Evolutionary conservation across 2,113 vertebrate genomes (phyloP).

Genomic region (Sturnus vulgaris): DNA sequence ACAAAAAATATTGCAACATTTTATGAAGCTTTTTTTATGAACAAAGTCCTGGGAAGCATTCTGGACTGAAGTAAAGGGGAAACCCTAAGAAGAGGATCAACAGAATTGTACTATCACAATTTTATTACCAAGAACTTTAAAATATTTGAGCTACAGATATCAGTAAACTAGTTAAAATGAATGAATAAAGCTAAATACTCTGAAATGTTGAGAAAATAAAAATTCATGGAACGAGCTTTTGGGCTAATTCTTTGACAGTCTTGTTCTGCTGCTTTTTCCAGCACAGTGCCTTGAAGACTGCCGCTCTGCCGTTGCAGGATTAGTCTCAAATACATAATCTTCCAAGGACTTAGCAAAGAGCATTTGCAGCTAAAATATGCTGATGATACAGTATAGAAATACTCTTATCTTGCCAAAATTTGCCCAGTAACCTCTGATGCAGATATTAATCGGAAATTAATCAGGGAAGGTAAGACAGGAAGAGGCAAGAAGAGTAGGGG

Average conservation of each 20-base stretch:
- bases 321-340: background rate
- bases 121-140: background rate
- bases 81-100: background rate
- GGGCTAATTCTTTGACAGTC: background rate
- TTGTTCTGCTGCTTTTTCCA: background rate
- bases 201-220: background rate
- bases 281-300: background rate
- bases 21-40: background rate
- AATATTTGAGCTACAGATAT: background rate
- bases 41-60: background rate
- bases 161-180: background rate
- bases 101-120: background rate
- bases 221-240: background rate
- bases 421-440: background rate
- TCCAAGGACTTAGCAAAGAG: background rate
- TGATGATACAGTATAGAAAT: background rate
- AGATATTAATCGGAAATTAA: background rate
- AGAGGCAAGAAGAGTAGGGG: background rate
- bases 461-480: background rate
- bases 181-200: background rate
- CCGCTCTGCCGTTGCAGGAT: background rate
- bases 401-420: background rate
- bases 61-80: background rate
- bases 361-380: background rate
- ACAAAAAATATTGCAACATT: background rate